Base-by-base conservation (phyloP, 2,797 vertebrate species). In the Arctocebus calabarensis region DNA sequence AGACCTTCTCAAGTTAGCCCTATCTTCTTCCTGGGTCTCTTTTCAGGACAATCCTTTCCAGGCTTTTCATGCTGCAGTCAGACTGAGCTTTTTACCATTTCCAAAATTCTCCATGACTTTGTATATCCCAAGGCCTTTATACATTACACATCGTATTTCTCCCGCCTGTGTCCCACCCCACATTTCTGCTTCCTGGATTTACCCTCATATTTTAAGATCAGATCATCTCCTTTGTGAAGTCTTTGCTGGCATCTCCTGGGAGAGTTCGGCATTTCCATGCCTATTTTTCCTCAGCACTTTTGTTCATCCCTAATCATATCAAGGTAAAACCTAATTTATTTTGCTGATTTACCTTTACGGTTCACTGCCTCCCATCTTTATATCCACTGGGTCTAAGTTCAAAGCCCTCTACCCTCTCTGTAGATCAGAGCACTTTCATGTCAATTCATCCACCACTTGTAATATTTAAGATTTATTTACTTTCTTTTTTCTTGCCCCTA, bases 201-300 rank as follows among this genome's bases (percentile, higher is more conserved):
- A 75, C 2, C 61, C 25, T 84, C 11, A 1, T 88, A 48, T 81
- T 90, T 94, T 90, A 77, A 59, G 25, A 84, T 89, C 17, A 48
- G 34, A 62, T 61, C 19, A 85, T 37, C 45, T 68, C 55, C 45
- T 96, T 73, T 40, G 2, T 85, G 57, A 91, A 66, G n/a, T 74
- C 62, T 94, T 70, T 94, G 73, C 29, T 81, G 59, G 71, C 71
- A 66, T 61, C 29, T 77, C 29, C 55, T 84, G 61, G 71, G 71
- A 90, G 78, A 95, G 22, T 77, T 25, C 77, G 40, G 20, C 22
- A 78, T 85, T 73, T 79, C 32, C 55, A 77, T 66, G 27, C 34
- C 61, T 91, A 2, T 25, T 77, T 71, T 84, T 85, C 20, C 22
- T 85, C 8, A 78, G 34, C 25, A 78, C 45, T 85, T 85, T 78